Conservation (phyloP, 2,888 invertebrate species). For the Nomada fucata region DNA sequence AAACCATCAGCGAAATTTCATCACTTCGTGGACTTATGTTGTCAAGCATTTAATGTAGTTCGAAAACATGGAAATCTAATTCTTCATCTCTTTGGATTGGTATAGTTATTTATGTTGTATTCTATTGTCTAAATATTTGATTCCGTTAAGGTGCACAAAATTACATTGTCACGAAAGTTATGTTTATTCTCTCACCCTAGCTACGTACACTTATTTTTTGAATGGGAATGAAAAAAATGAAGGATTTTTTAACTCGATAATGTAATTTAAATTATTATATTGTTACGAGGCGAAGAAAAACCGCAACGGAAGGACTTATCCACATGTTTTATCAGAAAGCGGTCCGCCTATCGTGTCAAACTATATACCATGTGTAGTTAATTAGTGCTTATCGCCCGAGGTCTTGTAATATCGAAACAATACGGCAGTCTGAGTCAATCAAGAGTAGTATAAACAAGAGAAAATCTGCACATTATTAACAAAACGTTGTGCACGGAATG, state of each 20-base stretch:
- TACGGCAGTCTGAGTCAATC: constrained; percentile 57
- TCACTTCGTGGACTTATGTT: constrained; percentile 99
- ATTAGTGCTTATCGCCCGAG: constrained; percentile 73
- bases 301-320: constrained; percentile 80
- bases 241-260: constrained; percentile 32
- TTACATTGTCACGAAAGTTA: not conserved
- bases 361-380: constrained; percentile 65
- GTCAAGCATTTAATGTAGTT: constrained; percentile 98
- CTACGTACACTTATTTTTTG: not conserved
- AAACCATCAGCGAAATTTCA: constrained; percentile 97
- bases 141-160: not conserved
- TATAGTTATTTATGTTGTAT: constrained; percentile 84
- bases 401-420: constrained; percentile 57
- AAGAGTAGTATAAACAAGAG: constrained; percentile 30
- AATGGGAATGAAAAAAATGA: not conserved
- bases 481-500: not conserved
- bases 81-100: constrained; percentile 95
- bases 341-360: constrained; percentile 72
- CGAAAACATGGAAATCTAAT: constrained; percentile 95
- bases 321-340: constrained; percentile 73
- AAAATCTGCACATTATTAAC: constrained; percentile 8
- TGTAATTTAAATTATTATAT: constrained; percentile 16
- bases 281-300: constrained; percentile 68
- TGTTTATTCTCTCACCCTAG: not conserved
- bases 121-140: not conserved